Conservation (phyloP, 2,797 vertebrate species). For the Steatocranus sp. region DNA sequence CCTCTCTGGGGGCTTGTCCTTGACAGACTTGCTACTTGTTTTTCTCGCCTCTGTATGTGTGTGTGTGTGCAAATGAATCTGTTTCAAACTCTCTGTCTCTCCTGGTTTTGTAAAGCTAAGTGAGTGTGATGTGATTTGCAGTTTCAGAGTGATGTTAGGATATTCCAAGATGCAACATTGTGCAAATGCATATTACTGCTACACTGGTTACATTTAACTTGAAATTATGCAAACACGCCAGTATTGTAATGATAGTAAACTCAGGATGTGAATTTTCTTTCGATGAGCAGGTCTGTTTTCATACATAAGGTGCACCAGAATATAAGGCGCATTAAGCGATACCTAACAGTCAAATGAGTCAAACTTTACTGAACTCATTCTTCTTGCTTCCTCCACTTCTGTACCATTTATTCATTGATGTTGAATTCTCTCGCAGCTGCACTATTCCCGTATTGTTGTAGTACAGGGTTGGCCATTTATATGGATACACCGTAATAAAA, state of each 20-base stretch:
- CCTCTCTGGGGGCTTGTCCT: conserved; percentile 37
- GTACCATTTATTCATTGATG: background rate
- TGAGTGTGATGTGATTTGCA: background rate
- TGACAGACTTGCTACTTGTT: conserved; percentile 50
- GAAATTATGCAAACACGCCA: background rate
- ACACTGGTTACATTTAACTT: background rate
- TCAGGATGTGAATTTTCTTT: background rate
- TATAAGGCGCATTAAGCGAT: background rate
- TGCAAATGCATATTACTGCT: background rate
- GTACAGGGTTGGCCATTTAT: no score
- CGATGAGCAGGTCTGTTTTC: background rate
- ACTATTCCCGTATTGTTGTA: background rate
- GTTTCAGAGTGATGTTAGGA: background rate
- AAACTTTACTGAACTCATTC: background rate
- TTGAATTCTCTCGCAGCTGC: background rate
- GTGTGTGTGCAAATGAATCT: background rate
- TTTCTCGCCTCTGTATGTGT: background rate
- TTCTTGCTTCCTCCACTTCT: background rate
- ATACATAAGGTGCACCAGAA: background rate
- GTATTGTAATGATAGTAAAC: background rate
- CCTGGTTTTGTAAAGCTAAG: conserved; percentile 2
- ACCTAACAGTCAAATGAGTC: background rate
- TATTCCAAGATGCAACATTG: background rate
- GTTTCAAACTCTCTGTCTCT: conserved; percentile 3
- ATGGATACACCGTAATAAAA: no score